These are phyloP conservation scores for Rattus norvegicus DNA, from an alignment of 2,113 vertebrate genomes.

Conservation along the genomic window GRCr8 NC_086029.1:19578501-19579000, in stretches of 20 bases:
- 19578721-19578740: background rate
- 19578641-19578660: background rate
- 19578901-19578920: slow-evolving; percentile 5
- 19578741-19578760: background rate
- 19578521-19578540: background rate
- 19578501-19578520: background rate
- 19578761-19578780: background rate
- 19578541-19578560: background rate
- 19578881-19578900: background rate
- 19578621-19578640: background rate
- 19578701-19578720: background rate
- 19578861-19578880: background rate
- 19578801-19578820: background rate
- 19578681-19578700: background rate
- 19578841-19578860: background rate
- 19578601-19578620: background rate
- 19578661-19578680: background rate
- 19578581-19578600: background rate
- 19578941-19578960: background rate
- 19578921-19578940: background rate
- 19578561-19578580: background rate
- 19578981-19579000: background rate
- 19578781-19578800: background rate
- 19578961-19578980: background rate
- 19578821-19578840: background rate